Percentiles rank a stretch among this genome's conserved stretches.
phyloP scores from a whole-genome alignment of 2,888 invertebrate species.

The Lycaena phlaeas region DNA sequence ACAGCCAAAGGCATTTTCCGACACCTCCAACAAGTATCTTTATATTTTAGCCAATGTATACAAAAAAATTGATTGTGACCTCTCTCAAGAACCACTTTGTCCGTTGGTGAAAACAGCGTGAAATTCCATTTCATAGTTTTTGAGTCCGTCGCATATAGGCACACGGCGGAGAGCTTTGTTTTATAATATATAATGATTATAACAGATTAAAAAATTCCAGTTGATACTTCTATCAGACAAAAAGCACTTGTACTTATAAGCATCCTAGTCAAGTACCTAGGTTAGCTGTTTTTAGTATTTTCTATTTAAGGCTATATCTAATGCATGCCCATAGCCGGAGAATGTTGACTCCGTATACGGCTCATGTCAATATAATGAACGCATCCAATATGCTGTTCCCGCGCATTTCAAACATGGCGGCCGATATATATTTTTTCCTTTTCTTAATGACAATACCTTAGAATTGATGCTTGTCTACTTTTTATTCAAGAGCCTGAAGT shows the following conservation, averaged over 20 bases:
- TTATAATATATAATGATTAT: too few species aligned
- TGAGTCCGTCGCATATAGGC: too few species aligned
- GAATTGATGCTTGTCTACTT: constrained; percentile 7
- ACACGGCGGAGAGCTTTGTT: too few species aligned
- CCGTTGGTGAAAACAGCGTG: too few species aligned
- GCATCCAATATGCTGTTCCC: constrained; percentile 24
- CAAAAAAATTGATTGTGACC: too few species aligned
- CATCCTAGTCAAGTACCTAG: constrained; percentile 2
- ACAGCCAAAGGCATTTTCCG: too few species aligned
- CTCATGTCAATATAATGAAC: constrained; percentile 63
- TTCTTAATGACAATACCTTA: constrained; percentile 10
- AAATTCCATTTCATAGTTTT: too few species aligned
- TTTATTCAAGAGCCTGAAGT: neutral
- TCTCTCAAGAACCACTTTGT: too few species aligned
- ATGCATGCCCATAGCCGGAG: constrained; percentile 7
- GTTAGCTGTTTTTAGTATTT: constrained; percentile 11
- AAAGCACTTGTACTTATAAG: neutral
- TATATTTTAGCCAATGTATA: too few species aligned
- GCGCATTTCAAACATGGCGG: constrained; percentile 17
- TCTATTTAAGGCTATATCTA: constrained; percentile 11
- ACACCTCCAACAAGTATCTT: too few species aligned
- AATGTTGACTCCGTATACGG: constrained; percentile 42
- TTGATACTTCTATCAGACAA: too few species aligned
- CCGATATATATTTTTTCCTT: constrained; percentile 16
- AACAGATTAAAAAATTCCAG: too few species aligned